Base-by-base conservation (phyloP, 2,113 vertebrate genomes). In the Platichthys flesus region DNA sequence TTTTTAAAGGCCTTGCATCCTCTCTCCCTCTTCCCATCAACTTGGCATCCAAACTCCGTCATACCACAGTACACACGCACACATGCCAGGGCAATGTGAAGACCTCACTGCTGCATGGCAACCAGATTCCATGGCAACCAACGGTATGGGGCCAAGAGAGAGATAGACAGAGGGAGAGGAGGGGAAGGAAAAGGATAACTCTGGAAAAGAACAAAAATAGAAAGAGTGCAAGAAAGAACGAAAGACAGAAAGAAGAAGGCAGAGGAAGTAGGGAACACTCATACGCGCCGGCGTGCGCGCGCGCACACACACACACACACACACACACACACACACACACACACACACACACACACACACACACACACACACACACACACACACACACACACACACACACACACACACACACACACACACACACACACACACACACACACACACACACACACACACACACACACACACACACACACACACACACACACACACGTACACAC, bases 111-210 rank as follows among this genome's bases (percentile, higher is more conserved):
- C 87, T 90, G 85, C 93, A 83, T 93, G 90, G 93, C 90, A 94
- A 94, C 94, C 67, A 16, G 79, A 86, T 93, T 86, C 91, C 93
- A 93, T 94, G 80, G 92, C 92, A 95, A 95, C 93, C 76, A 69
- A 58, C 81, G 65, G 85, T 88, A 85, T 86, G 73, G 55, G 59
- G 81, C 24, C 23, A 42, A 10, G 37, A 74, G 31, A 31, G 31
- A 31, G 31, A 31, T 7, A 31, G 31, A 31, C 6, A 31, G 31
- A 31, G 31, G 7, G 31, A 31, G 31, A 31, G 31, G 31, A 31
- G 31, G 31, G 31, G 6, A 31, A 31, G 6, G 31, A 31, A 69
- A 78, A 69, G 1, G 6, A 59, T 9, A 74, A 73, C 52, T 66
- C 74, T 80, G 78, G 58, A 85, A 76, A 85, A 67, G 55, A 73